Evolutionary conservation across 2,888 invertebrate species (phyloP), one percentile per base, ranked within the genome.

Genomic region (Sarcophaga caerulescens): DNA sequence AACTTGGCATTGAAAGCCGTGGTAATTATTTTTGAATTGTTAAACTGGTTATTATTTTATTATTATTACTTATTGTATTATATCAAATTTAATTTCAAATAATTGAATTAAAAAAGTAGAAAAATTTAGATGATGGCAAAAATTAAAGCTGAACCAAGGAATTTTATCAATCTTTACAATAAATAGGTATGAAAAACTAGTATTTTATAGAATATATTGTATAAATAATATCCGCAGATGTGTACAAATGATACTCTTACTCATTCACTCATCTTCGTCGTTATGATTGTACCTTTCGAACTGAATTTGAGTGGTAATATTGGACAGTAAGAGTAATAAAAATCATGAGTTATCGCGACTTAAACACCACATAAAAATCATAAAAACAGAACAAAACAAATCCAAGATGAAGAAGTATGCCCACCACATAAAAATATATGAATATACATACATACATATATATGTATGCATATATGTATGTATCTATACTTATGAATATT

Each of bases 211-310:
- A 35, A 35, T 89, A 90, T 90, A 91, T 91, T 90, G 89, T 91
- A 10, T 89, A 89, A 91, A 89, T 88, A 90, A 89, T 88, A 90
- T 89, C 87, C 89, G 88, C 87, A 87, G 87, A 87, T 88, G 85
- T 77, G 63, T 79, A 76, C 71, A 84, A 79, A 82, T 59, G 66
- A 59, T 76, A 70, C 71, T 57, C 73, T 45, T 25, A 69, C 80
- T 80, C 60, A 63, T 62, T 59, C 21, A 4, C 17, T 4, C 57
- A 59, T 17, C 52, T 14, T 52, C 4, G 10, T 52, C 52, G 52
- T 52, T 17, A 52, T 52, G 52, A 14, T 52, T 21, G 35, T 63
- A 63, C 21, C 52, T 69, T 25, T 47, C 21, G 19, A 69, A 62
- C 52, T 80, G 60, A 75, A 19, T 60, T 74, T 63, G 65, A 68